Conservation (phyloP, 2,113 vertebrate genomes). For the Rallus limicola region DNA sequence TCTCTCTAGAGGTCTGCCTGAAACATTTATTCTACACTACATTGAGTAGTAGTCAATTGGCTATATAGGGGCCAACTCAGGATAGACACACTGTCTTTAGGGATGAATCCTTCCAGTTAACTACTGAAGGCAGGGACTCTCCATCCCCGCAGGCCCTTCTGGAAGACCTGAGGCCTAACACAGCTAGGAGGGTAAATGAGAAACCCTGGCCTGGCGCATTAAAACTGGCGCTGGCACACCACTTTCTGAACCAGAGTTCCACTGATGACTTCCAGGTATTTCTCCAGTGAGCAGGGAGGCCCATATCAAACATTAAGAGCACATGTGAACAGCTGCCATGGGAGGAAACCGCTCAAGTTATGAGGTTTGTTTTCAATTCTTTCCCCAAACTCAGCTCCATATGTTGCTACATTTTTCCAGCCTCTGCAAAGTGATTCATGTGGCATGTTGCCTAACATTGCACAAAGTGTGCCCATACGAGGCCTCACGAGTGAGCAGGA, state of each 20-base stretch:
- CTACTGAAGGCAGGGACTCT: not conserved
- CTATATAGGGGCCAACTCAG: not conserved
- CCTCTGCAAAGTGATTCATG: conserved; percentile 47
- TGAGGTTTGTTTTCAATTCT: conserved; percentile 61
- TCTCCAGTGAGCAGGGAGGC: not conserved
- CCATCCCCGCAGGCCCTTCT: not conserved
- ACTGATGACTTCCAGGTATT: conserved; percentile 19
- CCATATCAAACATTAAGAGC: not conserved
- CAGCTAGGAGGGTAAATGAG: not conserved
- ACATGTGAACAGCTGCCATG: conserved; percentile 38
- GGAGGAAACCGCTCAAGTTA: not conserved
- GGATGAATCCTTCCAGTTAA: not conserved
- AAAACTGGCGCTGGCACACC: not conserved
- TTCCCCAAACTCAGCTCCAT: conserved; percentile 60
- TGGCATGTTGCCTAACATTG: conserved; percentile 54
- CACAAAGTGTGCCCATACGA: not conserved
- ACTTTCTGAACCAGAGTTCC: not conserved
- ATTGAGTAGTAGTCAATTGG: not conserved
- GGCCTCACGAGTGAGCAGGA: not conserved
- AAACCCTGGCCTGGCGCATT: not conserved
- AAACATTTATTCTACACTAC: not conserved
- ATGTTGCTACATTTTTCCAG: conserved; percentile 61
- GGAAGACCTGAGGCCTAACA: not conserved
- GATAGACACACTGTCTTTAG: not conserved
- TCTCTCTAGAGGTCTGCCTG: not conserved